Evolutionary conservation across 2,113 vertebrate genomes (phyloP).

Genomic region (Coregonus clupeaformis): DNA sequence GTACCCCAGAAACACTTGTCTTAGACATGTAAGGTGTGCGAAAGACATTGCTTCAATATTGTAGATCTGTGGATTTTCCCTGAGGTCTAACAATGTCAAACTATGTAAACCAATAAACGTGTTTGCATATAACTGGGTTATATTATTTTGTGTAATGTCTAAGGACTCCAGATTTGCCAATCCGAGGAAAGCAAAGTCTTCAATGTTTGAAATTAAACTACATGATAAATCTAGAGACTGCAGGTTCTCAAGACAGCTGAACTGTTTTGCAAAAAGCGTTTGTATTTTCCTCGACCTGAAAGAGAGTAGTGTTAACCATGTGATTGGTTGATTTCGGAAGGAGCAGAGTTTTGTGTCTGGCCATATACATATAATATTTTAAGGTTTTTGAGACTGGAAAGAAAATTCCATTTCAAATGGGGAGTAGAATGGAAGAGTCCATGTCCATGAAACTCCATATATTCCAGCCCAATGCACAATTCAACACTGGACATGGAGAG

Average conservation of each 20-base stretch:
- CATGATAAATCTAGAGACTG: neutral
- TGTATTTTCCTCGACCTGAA: neutral
- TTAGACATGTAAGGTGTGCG: neutral
- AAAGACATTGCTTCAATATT: constrained; percentile 5
- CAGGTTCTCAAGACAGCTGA: neutral
- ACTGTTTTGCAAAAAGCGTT: neutral
- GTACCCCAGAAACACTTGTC: neutral
- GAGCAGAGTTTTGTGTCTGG: neutral
- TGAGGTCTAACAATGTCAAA: neutral
- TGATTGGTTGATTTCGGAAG: neutral
- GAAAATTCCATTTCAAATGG: neutral
- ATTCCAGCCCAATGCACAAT: neutral
- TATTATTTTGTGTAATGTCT: neutral
- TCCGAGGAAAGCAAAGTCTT: neutral
- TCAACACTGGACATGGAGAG: neutral
- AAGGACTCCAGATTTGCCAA: neutral
- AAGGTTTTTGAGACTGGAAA: neutral
- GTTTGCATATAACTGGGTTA: neutral
- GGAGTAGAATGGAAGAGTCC: too few species aligned
- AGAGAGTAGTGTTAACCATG: neutral
- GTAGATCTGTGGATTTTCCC: neutral
- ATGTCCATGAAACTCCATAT: neutral
- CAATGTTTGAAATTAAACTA: neutral
- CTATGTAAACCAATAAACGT: constrained; percentile 1
- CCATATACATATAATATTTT: neutral